phyloP scores from a whole-genome alignment of 1,140 invertebrate species.

The Drosophila orena region DNA sequence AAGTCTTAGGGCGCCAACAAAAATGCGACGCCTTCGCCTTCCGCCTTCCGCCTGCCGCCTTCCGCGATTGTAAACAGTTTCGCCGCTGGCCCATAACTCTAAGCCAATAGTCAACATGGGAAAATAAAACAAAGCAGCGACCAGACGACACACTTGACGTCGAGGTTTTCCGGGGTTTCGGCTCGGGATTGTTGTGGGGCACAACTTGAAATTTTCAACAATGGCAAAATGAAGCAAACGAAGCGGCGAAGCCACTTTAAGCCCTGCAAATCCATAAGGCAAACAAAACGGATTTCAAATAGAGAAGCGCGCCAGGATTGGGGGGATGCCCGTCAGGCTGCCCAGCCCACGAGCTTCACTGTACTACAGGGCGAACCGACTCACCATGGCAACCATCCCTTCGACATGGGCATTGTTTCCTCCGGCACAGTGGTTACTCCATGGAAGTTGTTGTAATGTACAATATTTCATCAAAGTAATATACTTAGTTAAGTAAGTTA shows the following conservation, averaged over 20 bases:
- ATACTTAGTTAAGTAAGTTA: no score
- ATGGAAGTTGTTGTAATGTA: background rate
- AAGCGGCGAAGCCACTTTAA: slow-evolving; percentile 83
- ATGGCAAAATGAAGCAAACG: slow-evolving; percentile 82
- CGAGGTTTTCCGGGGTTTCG: background rate
- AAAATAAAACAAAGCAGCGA: slow-evolving; percentile 77
- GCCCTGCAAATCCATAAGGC: slow-evolving; percentile 83
- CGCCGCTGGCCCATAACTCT: slow-evolving; percentile 71
- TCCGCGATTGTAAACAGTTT: slow-evolving; percentile 67
- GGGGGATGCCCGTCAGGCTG: slow-evolving; percentile 23
- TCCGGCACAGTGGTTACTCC: slow-evolving; percentile 8
- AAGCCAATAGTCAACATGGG: slow-evolving; percentile 80
- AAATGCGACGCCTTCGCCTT: slow-evolving; percentile 31
- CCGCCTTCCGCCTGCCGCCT: slow-evolving; percentile 6
- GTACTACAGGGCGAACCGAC: slow-evolving; percentile 22
- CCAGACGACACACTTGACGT: slow-evolving; percentile 64
- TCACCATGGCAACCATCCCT: slow-evolving; percentile 24
- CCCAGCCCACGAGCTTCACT: slow-evolving; percentile 11
- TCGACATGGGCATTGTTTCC: slow-evolving; percentile 69
- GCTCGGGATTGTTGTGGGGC: slow-evolving; percentile 2
- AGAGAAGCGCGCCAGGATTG: slow-evolving; percentile 59
- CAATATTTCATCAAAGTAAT: no score
- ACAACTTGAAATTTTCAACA: slow-evolving; percentile 74
- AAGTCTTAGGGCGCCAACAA: slow-evolving; percentile 52
- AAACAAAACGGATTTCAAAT: slow-evolving; percentile 84